Base-by-base conservation (phyloP, 2,113 vertebrate genomes). In the Rhabdornis inornatus region DNA sequence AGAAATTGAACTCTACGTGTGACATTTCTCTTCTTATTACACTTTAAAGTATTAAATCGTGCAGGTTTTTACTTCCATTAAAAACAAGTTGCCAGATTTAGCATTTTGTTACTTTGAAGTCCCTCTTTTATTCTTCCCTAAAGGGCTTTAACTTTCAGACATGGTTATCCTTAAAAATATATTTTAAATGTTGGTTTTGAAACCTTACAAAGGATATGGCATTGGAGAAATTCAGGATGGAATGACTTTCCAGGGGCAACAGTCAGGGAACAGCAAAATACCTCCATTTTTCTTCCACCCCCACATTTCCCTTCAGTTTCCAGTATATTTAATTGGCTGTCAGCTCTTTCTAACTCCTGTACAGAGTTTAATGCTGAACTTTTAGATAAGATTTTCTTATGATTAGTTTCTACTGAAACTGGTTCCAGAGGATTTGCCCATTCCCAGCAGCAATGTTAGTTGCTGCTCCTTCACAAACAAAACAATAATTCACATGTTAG, bases 21-120 rank as follows among this genome's bases (percentile, higher is more conserved):
- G 96, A 96, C 80, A 87, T 96, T 96, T 96, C 82, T 96, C 78
- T 83, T 94, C 91, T 95, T 94, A 90, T 93, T 96, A 84, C 91
- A 87, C 72, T 92, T 94, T 56, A 89, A 87, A 93, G 83, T 70
- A 88, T 90, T 95, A 94, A 94, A 93, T 92, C 0, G 13, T 80
- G 66, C 71, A 94, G 79, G 84, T 87, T 94, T 90, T 93, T 82
- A 21, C 86, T 95, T 97, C 95, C 95, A 97, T 94, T 95, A 92
- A 97, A 97, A 97, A 96, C 78, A 97, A 95, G 81, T 88, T 83
- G 87, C 91, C 92, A 97, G 90, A 88, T 95, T 96, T 96, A 92
- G 78, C 66, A 77, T 95, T 92, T 96, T 95, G 77, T 64, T 95
- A 30, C 96, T 97, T 97, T 96, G 97, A 97, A 95, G 94, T 96